Base-by-base conservation (phyloP, 2,797 vertebrate genomes). In the Synaphobranchus kaupii region DNA sequence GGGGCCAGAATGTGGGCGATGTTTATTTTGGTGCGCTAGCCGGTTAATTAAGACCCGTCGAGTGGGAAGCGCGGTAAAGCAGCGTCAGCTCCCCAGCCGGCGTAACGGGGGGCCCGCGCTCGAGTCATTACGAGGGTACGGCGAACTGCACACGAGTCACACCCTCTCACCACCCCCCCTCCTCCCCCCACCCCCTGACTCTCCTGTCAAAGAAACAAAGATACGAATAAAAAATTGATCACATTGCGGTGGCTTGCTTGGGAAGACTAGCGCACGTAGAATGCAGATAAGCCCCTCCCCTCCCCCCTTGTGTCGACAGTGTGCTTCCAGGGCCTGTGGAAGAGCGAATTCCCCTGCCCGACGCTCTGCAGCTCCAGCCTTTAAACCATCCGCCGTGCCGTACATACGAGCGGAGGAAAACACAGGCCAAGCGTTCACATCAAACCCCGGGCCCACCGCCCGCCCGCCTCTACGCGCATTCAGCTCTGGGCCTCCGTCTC, bases 171-270 rank as follows among this genome's bases (percentile, higher is more conserved):
- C 39, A 54, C 73, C 6, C 54, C 15, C 52, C 39, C 52, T 4
- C 50, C 83, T 63, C 81, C 86, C 66, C n/a, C 66, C n/a, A 15
- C 34, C 71, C 88, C 88, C 90, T 91, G 93, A 92, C 93, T 88
- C 93, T 91, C 87, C 88, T 93, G 91, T 92, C 90, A 92, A 92
- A 94, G 92, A 93, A 92, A 94, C 93, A 90, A 94, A 20, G 89
- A 80, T 92, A 90, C 89, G 89, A 95, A 96, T 96, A 91, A 95
- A 95, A 95, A 95, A 96, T 95, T 90, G 84, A 96, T 95, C 92
- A 93, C 90, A 92, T 94, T 81, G 73, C 8, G 31, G 83, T 44
- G 73, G n/a, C 52, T 73, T 60, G 71, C 83, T 66, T 83, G 84
- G 56, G 44, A 85, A 80, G 44, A 56, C 17, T 10, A 0, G 76